Conservation (phyloP, 2,888 invertebrate genomes). For the Cistogaster globosa region DNA sequence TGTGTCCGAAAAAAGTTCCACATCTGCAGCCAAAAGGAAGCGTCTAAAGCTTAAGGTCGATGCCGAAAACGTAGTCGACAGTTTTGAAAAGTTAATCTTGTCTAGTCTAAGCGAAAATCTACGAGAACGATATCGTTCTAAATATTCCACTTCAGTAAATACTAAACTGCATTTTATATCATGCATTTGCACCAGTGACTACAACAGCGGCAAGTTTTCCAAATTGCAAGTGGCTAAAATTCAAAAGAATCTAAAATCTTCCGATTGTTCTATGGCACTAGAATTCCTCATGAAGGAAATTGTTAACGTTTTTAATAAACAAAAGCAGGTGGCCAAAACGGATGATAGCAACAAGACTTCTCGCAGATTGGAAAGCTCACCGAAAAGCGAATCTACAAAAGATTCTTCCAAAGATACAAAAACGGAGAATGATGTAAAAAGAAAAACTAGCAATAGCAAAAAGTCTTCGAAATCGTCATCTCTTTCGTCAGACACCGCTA, state of each 20-base stretch:
- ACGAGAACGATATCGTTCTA: constrained; percentile 76
- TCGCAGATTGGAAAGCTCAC: constrained; percentile 12
- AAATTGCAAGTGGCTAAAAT: constrained; percentile 78
- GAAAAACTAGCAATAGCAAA: constrained; percentile 31
- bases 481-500: constrained; percentile 13
- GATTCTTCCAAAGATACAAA: constrained; percentile 5
- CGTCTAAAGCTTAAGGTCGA: constrained; percentile 75
- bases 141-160: constrained; percentile 74
- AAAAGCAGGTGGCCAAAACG: constrained; percentile 71
- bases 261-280: constrained; percentile 77
- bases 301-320: constrained; percentile 77
- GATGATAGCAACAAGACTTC: constrained; percentile 37
- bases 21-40: constrained; percentile 72
- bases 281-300: constrained; percentile 80
- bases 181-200: constrained; percentile 77
- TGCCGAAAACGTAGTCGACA: constrained; percentile 78
- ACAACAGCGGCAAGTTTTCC: constrained; percentile 76
- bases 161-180: constrained; percentile 79
- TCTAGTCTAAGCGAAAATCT: constrained; percentile 76
- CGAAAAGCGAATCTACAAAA: constrained; percentile 62
- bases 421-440: not conserved
- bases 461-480: constrained; percentile 21
- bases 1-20: constrained; percentile 72
- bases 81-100: constrained; percentile 79
- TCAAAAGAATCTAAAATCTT: constrained; percentile 78